phyloP scores from a whole-genome alignment of 2,888 invertebrate species.

The Tetrapedia diversipes region DNA sequence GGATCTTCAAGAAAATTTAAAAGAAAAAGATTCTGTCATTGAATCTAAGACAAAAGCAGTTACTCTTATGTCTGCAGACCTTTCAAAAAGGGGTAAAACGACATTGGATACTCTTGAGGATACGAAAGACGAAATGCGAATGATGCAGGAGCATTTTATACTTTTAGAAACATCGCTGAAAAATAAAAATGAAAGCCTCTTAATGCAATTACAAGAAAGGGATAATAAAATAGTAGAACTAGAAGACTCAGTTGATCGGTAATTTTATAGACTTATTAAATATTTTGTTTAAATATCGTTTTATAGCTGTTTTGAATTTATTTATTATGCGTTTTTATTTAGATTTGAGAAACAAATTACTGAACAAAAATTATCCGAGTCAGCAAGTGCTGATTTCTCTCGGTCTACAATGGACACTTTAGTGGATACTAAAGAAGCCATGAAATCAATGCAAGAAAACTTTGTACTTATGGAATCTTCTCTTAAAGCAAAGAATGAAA shows the following conservation, averaged over 20 bases:
- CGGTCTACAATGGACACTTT: constrained; percentile 86
- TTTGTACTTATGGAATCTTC: constrained; percentile 88
- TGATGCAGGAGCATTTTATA: constrained; percentile 91
- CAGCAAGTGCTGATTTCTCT: constrained; percentile 74
- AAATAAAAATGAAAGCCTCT: constrained; percentile 86
- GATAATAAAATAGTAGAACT: constrained; percentile 85
- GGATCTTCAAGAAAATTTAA: constrained; percentile 92
- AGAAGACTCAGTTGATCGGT: constrained; percentile 84
- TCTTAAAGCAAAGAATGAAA: constrained; percentile 88
- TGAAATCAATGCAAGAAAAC: constrained; percentile 91
- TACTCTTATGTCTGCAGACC: constrained; percentile 89
- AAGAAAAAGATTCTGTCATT: constrained; percentile 93
- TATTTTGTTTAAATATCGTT: background rate
- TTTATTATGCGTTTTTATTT: constrained; percentile 30
- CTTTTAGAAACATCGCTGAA: constrained; percentile 89
- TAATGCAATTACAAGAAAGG: constrained; percentile 85
- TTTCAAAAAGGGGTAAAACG: constrained; percentile 88
- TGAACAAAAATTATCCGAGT: constrained; percentile 72
- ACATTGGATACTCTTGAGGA: constrained; percentile 90
- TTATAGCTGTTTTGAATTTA: background rate
- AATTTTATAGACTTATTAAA: constrained; percentile 30
- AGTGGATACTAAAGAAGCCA: constrained; percentile 90
- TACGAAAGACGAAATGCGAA: constrained; percentile 91
- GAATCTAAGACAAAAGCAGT: constrained; percentile 92
- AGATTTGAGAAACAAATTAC: constrained; percentile 74